A percentile compares a stretch with the other conserved stretches of the same genome.
These are phyloP conservation scores for Pammene fasciana DNA, from an alignment of 2,888 invertebrate genomes.

Conservation along the genomic window DNA sequence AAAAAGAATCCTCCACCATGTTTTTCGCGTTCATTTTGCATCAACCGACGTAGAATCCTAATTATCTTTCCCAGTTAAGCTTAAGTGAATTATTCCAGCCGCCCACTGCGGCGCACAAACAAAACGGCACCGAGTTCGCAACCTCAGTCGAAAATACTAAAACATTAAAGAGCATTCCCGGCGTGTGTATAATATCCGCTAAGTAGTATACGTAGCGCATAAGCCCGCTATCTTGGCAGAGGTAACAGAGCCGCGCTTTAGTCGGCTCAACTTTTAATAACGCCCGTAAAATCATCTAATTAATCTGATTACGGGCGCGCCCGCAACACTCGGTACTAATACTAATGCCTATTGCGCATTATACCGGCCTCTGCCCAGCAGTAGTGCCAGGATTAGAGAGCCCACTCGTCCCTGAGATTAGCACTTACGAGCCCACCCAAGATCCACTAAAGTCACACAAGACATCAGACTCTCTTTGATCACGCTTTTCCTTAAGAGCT, in stretches of 20 bases:
- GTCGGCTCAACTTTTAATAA: constrained; percentile 82
- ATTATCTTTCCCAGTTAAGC: constrained; percentile 83
- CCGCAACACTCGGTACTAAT: constrained; percentile 73
- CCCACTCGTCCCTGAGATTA: constrained; percentile 56
- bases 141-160: constrained; percentile 82
- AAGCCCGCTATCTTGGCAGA: constrained; percentile 78
- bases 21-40: constrained; percentile 82
- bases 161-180: constrained; percentile 80
- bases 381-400: constrained; percentile 69
- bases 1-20: constrained; percentile 74
- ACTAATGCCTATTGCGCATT: constrained; percentile 70
- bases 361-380: constrained; percentile 64
- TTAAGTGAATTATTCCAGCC: constrained; percentile 82
- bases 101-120: constrained; percentile 81
- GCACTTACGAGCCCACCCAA: constrained; percentile 49
- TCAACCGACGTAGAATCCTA: constrained; percentile 82
- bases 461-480: constrained; percentile 54
- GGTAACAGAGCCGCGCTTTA: constrained; percentile 75
- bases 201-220: constrained; percentile 74
- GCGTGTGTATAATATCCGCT: constrained; percentile 78
- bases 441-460: constrained; percentile 53
- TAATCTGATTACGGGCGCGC: constrained; percentile 79
- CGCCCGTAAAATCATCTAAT: constrained; percentile 80
- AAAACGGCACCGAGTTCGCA: constrained; percentile 79
- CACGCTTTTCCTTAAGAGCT: constrained; percentile 47